A percentile compares a stretch with the other conserved stretches of the same genome.
phyloP scores from a whole-genome alignment of 2,888 invertebrate species.

The Orthosia gothica region DNA sequence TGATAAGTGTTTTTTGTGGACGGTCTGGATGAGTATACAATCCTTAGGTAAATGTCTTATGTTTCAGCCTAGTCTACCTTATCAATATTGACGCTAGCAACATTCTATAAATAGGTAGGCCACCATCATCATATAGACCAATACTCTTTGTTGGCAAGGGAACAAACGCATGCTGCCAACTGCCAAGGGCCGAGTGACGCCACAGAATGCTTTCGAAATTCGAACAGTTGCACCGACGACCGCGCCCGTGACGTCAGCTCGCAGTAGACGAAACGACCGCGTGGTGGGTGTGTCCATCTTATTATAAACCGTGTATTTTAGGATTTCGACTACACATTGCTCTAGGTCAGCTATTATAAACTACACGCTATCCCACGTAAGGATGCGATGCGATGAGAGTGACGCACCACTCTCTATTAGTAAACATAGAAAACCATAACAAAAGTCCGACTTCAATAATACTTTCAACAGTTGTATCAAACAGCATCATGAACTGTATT shows the following conservation, averaged over 20 bases:
- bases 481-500: background rate
- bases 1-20: background rate
- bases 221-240: slow-evolving; percentile 49
- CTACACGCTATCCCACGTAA: slow-evolving; percentile 60
- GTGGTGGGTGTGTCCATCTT: slow-evolving; percentile 83
- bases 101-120: slow-evolving; percentile 27
- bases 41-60: background rate
- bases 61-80: slow-evolving; percentile 11
- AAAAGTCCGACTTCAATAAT: background rate
- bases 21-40: background rate
- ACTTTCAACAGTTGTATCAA: background rate
- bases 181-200: slow-evolving; percentile 41
- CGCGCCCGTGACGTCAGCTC: slow-evolving; percentile 71
- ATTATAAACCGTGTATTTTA: slow-evolving; percentile 79
- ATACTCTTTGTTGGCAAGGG: slow-evolving; percentile 43
- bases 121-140: slow-evolving; percentile 16
- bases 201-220: slow-evolving; percentile 33
- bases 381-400: slow-evolving; percentile 45
- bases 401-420: slow-evolving; percentile 51
- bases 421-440: slow-evolving; percentile 40
- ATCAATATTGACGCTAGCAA: slow-evolving; percentile 41
- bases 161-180: slow-evolving; percentile 44
- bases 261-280: slow-evolving; percentile 72
- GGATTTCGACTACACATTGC: slow-evolving; percentile 69
- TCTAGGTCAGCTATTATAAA: slow-evolving; percentile 78